Evolutionary conservation across 1,140 invertebrate genomes (phyloP), one percentile per base, ranked within the genome.

Genomic region (Drosophila kohkoa): DNA sequence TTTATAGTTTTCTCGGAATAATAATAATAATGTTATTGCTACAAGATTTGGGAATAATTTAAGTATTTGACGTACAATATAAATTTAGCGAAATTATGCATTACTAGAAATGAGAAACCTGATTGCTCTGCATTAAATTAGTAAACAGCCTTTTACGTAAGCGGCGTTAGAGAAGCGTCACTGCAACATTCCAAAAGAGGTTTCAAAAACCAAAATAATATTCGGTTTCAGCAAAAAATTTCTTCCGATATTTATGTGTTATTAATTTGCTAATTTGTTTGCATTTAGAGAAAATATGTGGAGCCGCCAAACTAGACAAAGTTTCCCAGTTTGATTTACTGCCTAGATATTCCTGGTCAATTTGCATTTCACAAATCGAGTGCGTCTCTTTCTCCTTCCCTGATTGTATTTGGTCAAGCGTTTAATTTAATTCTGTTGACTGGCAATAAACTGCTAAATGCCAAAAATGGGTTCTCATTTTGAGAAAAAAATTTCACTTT

Each of bases 371-470:
- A 7, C 11, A 13, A 16, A 41, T 60, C 28, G 8, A 38, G 11
- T 38, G 35, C 35, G 6, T 38, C 35, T 38, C 5, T 54, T 55
- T 57, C 20, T 28, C 3, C 30, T 59, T 66, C 46, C 28, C 68
- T 54, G 11, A 43, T 45, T 58, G 63, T 11, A 30, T 67, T 59
- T 72, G 60, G 81, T 1, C n/a, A 49, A 62, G 8, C 52, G 58
- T 62, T 83, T 72, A 88, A 25, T 74, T 88, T 68, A 77, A 65
- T 75, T 77, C 72, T 66, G 38, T 49, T 32, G 57, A 48, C 20
- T 51, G 51, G 75, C 79, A 85, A 88, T 89, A 76, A 89, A 71
- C 77, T 83, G 80, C 75, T 83, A 89, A 88, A 83, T 89, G 75
- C 77, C 67, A 78, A 79, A 89, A 83, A 64, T 78, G 64, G 77